Evolutionary conservation across 1,140 invertebrate species (phyloP), one percentile per base, ranked within the genome.

Genomic region (Leptinotarsa lineolata): DNA sequence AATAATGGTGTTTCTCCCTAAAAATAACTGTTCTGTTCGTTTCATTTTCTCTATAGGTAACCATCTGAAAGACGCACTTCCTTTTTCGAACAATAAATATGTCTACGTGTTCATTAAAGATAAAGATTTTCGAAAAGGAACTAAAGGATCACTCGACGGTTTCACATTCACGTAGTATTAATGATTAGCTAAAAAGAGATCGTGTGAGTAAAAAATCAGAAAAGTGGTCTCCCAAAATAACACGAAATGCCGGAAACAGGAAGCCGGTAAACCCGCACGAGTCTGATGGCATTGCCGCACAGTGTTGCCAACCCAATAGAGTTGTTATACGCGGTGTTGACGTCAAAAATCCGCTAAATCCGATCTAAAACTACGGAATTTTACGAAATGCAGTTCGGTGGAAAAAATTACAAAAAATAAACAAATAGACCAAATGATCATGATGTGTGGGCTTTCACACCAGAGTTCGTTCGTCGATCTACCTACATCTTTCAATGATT

Each of bases 161-260:
- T 54, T 54, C n/a, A 54, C 48, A 54, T 54, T 54, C n/a, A 54
- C 13, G 48, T 18, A 54, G 48, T 20, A 63, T 21, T 24, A 24
- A 20, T 63, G 60, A 63, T 63, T 24, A 63, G 60, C 22, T 63
- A 22, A 63, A 63, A 63, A 63, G 18, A 24, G 18, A 24, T 13
- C 20, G 60, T 63, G 60, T 24, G 20, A 63, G 60, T 63, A 63
- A 63, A 63, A 63, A 63, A 63, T 13, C 60, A 20, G 60, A 63
- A 63, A 63, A 63, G 60, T 24, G 60, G 22, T 63, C 60, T 63
- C 60, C 60, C 60, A 20, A 63, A 63, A 63, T 63, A 63, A 63
- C 60, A 63, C 60, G 20, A 63, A 24, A 63, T 63, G 60, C 60
- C 60, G 60, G 60, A 63, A 63, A 63, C 60, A 63, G 60, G 60